Conservation (phyloP, 1,140 invertebrate species). For the Papilio polyxenes region DNA sequence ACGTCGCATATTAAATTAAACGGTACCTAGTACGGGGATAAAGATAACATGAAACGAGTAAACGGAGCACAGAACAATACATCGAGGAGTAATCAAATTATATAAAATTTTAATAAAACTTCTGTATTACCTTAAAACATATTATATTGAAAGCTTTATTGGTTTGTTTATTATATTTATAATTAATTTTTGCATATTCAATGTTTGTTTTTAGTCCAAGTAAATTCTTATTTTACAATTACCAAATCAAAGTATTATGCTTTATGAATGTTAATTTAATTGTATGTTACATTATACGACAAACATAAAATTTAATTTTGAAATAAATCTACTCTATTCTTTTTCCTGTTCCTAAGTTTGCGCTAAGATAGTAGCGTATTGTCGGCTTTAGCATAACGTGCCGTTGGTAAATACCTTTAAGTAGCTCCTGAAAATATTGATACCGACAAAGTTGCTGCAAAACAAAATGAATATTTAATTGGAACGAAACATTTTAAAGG, state of each 20-base stretch:
- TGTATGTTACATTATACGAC: neutral
- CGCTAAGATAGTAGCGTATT: slow-evolving; percentile 46
- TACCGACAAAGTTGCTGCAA: slow-evolving; percentile 20
- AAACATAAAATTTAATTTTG: neutral
- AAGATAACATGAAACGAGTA: slow-evolving; percentile 64
- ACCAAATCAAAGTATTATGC: neutral
- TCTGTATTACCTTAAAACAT: no score
- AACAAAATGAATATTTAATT: slow-evolving; percentile 21
- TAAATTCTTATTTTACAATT: neutral
- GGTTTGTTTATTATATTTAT: neutral
- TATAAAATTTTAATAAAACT: neutral
- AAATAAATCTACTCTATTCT: neutral
- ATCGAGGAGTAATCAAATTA: slow-evolving; percentile 35
- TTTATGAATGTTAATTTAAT: neutral
- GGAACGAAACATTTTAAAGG: neutral
- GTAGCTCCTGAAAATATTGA: slow-evolving; percentile 30
- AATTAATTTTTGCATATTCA: neutral
- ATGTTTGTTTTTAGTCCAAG: neutral
- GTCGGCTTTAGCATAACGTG: slow-evolving; percentile 39
- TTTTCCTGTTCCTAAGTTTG: slow-evolving; percentile 24
- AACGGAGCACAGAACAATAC: slow-evolving; percentile 54
- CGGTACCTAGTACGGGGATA: slow-evolving; percentile 59
- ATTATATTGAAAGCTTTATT: neutral
- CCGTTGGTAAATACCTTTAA: slow-evolving; percentile 43
- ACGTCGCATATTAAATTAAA: slow-evolving; percentile 70